Conservation (phyloP, 2,113 vertebrate genomes). For the Genyomyrus donnyi region DNA sequence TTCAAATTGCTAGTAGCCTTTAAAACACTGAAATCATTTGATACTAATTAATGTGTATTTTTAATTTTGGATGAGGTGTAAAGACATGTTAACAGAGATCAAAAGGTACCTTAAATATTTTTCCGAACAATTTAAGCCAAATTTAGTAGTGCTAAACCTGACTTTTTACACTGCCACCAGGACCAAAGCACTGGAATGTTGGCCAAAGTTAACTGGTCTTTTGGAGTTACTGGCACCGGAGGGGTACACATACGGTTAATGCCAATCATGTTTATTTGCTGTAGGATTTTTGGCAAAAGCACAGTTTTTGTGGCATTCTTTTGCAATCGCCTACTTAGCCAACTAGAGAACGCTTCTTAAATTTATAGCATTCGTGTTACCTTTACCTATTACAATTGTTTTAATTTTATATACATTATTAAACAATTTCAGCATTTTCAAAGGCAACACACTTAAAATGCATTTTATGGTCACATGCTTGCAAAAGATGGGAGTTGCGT, state of each 20-base stretch:
- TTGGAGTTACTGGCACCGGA: not conserved
- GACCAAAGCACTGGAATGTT: not conserved
- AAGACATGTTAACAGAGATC: not conserved
- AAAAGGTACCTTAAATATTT: not conserved
- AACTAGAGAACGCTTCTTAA: not conserved
- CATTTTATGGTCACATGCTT: slow-evolving; percentile 21
- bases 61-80: not conserved
- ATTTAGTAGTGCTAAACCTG: not conserved
- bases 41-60: not conserved
- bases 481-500: slow-evolving; percentile 6
- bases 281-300: not conserved
- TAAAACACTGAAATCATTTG: slow-evolving; percentile 30
- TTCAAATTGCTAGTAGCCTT: slow-evolving; percentile 23
- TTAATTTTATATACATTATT: not conserved
- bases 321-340: not conserved
- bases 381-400: not conserved
- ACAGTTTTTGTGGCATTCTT: not conserved
- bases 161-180: not conserved
- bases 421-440: slow-evolving; percentile 32
- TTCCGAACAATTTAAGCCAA: not conserved
- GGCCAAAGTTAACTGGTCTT: not conserved
- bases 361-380: not conserved
- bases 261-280: not conserved
- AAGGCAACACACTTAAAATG: slow-evolving; percentile 27
- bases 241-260: no score